Conservation (phyloP, 2,113 vertebrate genomes). For the Lamprotornis superbus region DNA sequence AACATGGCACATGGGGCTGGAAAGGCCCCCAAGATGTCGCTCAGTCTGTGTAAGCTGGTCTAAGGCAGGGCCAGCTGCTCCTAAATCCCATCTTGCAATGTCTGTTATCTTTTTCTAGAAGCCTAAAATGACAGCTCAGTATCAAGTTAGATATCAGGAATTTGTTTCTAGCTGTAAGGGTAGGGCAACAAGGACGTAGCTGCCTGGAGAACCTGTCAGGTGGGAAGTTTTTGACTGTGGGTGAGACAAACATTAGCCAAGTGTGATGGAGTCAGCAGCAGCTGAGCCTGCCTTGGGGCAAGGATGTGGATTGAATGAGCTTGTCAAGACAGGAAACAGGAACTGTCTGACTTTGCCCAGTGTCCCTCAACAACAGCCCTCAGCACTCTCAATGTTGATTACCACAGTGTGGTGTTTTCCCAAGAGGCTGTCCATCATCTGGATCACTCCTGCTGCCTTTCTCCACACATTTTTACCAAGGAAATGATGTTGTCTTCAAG, state of each 20-base stretch:
- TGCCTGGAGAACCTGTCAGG: not conserved
- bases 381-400: not conserved
- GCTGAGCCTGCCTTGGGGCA: not conserved
- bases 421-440: not conserved
- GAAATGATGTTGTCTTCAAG: not conserved
- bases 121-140: not conserved
- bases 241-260: not conserved
- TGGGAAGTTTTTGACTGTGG: not conserved
- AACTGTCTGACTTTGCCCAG: not conserved
- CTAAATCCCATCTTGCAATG: not conserved
- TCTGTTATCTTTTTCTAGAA: not conserved
- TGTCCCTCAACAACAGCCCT: not conserved
- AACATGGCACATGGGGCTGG: not conserved
- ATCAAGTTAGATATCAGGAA: not conserved
- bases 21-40: not conserved
- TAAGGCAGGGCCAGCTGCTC: not conserved
- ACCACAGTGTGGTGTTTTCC: not conserved
- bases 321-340: not conserved
- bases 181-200: not conserved
- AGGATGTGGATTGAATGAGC: not conserved
- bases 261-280: fast-evolving
- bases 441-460: not conserved
- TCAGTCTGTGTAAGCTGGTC: not conserved
- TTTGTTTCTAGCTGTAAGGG: not conserved
- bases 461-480: not conserved